Conservation (phyloP, 2,797 vertebrate genomes). For the Salarias fasciatus region DNA sequence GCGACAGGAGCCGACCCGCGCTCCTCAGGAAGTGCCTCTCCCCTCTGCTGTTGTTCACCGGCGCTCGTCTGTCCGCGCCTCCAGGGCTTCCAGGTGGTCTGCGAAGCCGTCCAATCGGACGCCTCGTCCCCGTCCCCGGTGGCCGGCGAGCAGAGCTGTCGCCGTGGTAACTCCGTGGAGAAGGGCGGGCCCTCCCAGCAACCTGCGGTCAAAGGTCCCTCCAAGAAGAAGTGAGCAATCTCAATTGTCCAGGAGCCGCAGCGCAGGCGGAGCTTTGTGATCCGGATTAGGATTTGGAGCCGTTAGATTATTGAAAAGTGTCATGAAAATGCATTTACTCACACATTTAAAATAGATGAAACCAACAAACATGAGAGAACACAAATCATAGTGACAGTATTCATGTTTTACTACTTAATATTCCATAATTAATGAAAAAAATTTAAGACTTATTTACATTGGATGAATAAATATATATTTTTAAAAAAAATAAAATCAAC, state of each 20-base stretch:
- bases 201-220: conserved; percentile 84
- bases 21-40: conserved; percentile 33
- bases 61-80: conserved; percentile 27
- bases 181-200: conserved; percentile 93
- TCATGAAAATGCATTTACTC: too few relatives aligned
- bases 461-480: too few relatives aligned
- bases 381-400: too few relatives aligned
- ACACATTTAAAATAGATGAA: too few relatives aligned
- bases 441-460: too few relatives aligned
- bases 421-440: too few relatives aligned
- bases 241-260: too few relatives aligned
- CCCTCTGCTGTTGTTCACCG: conserved; percentile 6
- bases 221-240: conserved; percentile 90
- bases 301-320: too few relatives aligned
- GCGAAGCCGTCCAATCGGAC: conserved; percentile 88
- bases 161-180: conserved; percentile 93
- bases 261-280: background rate
- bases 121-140: conserved; percentile 86
- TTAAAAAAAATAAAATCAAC: too few relatives aligned
- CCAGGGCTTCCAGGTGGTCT: conserved; percentile 93
- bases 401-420: too few relatives aligned
- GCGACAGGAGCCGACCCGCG: conserved; percentile 34
- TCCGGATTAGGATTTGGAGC: too few relatives aligned
- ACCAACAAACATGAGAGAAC: too few relatives aligned
- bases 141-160: conserved; percentile 88